phyloP scores from a whole-genome alignment of 2,888 invertebrate species.

The Stratiomys singularior region DNA sequence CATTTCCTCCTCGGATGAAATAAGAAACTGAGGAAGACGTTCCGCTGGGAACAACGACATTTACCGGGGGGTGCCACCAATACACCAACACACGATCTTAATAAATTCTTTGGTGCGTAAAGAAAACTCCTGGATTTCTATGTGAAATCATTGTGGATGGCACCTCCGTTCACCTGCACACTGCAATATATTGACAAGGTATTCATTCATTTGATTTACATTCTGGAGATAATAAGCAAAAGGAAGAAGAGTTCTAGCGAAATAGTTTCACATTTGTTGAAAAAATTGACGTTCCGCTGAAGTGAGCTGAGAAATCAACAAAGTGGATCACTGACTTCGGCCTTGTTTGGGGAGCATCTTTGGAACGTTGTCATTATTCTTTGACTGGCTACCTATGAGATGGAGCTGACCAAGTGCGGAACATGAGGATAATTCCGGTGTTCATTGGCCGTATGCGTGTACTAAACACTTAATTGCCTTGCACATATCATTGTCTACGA shows the following conservation, averaged over 20 bases:
- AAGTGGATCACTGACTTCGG: slow-evolving; percentile 39
- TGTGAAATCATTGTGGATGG: background rate
- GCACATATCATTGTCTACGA: slow-evolving; percentile 24
- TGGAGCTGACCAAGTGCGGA: background rate
- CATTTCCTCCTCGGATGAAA: slow-evolving; percentile 53
- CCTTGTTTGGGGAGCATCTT: slow-evolving; percentile 29
- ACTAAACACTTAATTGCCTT: slow-evolving; percentile 43
- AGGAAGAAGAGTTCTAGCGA: slow-evolving; percentile 17
- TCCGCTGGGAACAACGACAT: slow-evolving; percentile 1
- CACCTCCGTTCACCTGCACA: background rate
- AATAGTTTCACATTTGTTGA: slow-evolving; percentile 40
- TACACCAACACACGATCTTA: too few relatives aligned
- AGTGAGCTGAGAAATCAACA: slow-evolving; percentile 37
- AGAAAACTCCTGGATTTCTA: too few relatives aligned
- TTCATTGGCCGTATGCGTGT: slow-evolving; percentile 40
- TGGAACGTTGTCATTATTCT: background rate
- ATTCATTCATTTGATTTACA: slow-evolving; percentile 18
- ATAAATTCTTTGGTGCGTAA: too few relatives aligned
- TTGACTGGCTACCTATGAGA: background rate
- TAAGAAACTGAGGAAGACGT: slow-evolving; percentile 37
- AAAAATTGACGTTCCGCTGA: slow-evolving; percentile 43
- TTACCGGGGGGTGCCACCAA: background rate
- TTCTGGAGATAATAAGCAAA: slow-evolving; percentile 7
- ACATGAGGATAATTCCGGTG: background rate
- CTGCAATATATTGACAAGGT: slow-evolving; percentile 10